These are phyloP conservation scores for Kryptolebias ocellatus DNA, from an alignment of 2,797 vertebrate genomes.

Conservation along the genomic window DNA sequence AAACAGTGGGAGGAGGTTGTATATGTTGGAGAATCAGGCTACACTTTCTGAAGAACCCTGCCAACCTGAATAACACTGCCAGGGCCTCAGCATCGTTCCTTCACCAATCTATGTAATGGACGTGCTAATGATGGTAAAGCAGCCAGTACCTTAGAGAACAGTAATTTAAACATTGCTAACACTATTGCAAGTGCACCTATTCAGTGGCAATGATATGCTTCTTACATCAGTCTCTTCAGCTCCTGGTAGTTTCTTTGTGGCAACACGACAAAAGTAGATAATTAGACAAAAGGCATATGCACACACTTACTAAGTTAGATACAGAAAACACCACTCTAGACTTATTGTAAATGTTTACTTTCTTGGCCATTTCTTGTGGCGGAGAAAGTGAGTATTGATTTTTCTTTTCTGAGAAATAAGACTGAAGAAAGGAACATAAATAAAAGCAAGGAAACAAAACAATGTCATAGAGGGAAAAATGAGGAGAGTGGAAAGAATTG, in stretches of 20 bases:
- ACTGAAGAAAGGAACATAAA: conserved; percentile 67
- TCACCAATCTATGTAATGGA: conserved; percentile 73
- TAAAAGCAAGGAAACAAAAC: conserved; percentile 66
- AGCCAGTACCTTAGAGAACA: conserved; percentile 61
- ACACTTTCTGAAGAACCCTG: conserved; percentile 54
- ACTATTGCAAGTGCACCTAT: conserved; percentile 40
- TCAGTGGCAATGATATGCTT: conserved; percentile 46
- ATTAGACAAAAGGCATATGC: conserved; percentile 44
- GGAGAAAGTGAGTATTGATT: conserved; percentile 71
- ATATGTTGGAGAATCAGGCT: conserved; percentile 35
- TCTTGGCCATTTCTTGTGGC: conserved; percentile 52
- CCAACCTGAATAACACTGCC: conserved; percentile 64
- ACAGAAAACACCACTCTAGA: conserved; percentile 48
- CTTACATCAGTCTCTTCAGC: conserved; percentile 47
- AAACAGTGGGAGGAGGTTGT: conserved; percentile 22
- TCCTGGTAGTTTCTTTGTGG: conserved; percentile 39
- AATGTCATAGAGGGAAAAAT: conserved; percentile 56
- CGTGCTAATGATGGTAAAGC: conserved; percentile 69
- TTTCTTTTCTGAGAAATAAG: conserved; percentile 73
- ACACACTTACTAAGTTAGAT: conserved; percentile 18
- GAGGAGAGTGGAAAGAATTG: conserved; percentile 21
- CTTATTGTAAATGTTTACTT: conserved; percentile 63
- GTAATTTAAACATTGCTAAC: conserved; percentile 60
- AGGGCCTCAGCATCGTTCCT: conserved; percentile 64
- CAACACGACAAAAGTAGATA: conserved; percentile 50